These are phyloP conservation scores for Myotis brandtii DNA, from an alignment of 2,113 vertebrate genomes.

Conservation along the genomic window DNA sequence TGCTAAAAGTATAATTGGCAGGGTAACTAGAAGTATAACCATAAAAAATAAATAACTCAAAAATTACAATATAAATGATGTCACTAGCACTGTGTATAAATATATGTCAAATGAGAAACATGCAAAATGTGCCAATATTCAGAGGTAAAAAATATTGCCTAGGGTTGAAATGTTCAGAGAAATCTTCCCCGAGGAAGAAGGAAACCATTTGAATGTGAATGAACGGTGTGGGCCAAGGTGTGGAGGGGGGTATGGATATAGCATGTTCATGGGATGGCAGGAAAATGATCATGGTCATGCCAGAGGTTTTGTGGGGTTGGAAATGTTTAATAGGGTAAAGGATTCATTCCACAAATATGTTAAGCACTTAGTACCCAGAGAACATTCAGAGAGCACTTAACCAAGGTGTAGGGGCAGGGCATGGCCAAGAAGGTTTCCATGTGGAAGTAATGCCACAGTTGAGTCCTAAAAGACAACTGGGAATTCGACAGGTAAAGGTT, in stretches of 20 bases:
- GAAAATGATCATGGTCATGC: not conserved
- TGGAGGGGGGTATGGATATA: not conserved
- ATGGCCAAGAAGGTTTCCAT: not conserved
- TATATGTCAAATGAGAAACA: slow-evolving; percentile 31
- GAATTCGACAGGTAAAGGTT: not conserved
- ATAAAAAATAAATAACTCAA: slow-evolving; percentile 56
- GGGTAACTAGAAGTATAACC: not conserved
- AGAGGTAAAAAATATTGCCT: slow-evolving; percentile 7
- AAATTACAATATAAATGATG: slow-evolving; percentile 47
- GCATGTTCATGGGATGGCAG: not conserved
- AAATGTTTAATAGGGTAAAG: slow-evolving; percentile 22
- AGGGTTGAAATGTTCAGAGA: not conserved
- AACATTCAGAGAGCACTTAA: not conserved
- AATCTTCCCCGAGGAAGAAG: not conserved
- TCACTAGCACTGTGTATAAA: not conserved
- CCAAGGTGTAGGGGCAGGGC: not conserved
- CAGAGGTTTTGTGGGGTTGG: not conserved
- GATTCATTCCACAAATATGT: not conserved
- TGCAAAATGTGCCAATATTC: slow-evolving; percentile 5
- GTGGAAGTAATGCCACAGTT: not conserved
- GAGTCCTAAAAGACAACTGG: not conserved
- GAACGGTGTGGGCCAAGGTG: not conserved
- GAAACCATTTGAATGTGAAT: not conserved
- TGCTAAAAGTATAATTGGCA: slow-evolving; percentile 17
- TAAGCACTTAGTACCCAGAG: not conserved